A percentile compares a stretch with the other conserved stretches of the same genome.
These are phyloP conservation scores for fruit fly (Drosophila melanogaster) DNA, from an alignment of 1,140 invertebrate genomes.

Conservation along the genomic window Release_6_plus_ISO1_MT NT_033779.5:1534501-1535000, in stretches of 20 bases:
- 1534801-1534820: slow-evolving; percentile 37
- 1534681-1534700: slow-evolving; percentile 5
- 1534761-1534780: slow-evolving; percentile 61
- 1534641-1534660: neutral
- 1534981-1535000: slow-evolving; percentile 29
- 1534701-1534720: slow-evolving; percentile 54
- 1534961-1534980: slow-evolving; percentile 12
- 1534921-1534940: slow-evolving; percentile 34
- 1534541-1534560: slow-evolving; percentile 16
- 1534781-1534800: slow-evolving; percentile 20
- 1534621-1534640: neutral
- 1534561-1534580: slow-evolving; percentile 33
- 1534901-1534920: slow-evolving; percentile 28
- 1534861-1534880: slow-evolving; percentile 57
- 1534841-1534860: slow-evolving; percentile 70
- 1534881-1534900: slow-evolving; percentile 59
- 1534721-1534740: slow-evolving; percentile 66
- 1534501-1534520: neutral
- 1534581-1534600: slow-evolving; percentile 64
- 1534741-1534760: slow-evolving; percentile 38
- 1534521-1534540: neutral
- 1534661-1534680: neutral
- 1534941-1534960: slow-evolving; percentile 6
- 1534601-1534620: slow-evolving; percentile 39
- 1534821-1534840: slow-evolving; percentile 60